A percentile compares a stretch with the other conserved stretches of the same genome.
Evolutionary conservation across 2,113 vertebrate species (phyloP).

Genomic region (Scalopus aquaticus): DNA sequence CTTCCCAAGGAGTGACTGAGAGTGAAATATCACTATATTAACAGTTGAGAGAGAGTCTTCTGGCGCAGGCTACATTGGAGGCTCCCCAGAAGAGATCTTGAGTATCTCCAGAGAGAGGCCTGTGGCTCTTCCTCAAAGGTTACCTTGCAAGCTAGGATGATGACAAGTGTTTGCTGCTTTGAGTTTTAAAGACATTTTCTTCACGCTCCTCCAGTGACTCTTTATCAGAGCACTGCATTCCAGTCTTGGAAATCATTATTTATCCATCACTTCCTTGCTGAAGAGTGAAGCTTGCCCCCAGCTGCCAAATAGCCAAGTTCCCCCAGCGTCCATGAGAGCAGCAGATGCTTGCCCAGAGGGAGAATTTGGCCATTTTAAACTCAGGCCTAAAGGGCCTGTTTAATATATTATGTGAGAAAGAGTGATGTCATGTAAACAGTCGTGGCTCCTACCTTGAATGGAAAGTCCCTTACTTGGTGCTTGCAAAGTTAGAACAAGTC

Average conservation of each 20-base stretch:
- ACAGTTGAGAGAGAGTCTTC: neutral
- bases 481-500: slow-evolving; percentile 56
- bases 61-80: neutral
- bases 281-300: neutral
- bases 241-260: neutral
- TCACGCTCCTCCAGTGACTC: neutral
- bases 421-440: slow-evolving; percentile 53
- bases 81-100: neutral
- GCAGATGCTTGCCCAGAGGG: neutral
- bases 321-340: neutral
- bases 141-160: neutral
- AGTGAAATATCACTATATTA: neutral
- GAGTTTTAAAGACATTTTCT: neutral
- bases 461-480: slow-evolving; percentile 65
- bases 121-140: neutral
- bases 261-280: neutral
- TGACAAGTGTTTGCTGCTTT: slow-evolving; percentile 3
- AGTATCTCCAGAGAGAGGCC: neutral
- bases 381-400: neutral
- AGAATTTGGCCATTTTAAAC: slow-evolving; percentile 23
- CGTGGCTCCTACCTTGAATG: slow-evolving; percentile 35
- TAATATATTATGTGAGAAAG: slow-evolving; percentile 57
- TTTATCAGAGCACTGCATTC: neutral
- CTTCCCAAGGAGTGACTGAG: neutral
- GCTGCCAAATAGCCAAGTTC: neutral